Evolutionary conservation across 1,140 invertebrate genomes (phyloP).

Genomic region (Hylaeus anthracinus): DNA sequence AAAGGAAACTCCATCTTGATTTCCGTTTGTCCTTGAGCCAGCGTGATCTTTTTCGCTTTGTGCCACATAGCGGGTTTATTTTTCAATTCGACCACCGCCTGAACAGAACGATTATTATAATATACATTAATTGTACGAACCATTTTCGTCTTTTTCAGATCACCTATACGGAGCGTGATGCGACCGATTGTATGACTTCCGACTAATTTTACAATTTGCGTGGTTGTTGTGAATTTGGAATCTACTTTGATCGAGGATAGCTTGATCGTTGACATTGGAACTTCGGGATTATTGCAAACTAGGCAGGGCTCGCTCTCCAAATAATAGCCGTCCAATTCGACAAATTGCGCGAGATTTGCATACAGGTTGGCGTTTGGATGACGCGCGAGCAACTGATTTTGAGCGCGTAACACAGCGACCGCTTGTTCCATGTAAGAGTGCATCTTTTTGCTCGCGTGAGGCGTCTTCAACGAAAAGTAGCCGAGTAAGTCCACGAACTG

Average conservation of each 20-base stretch:
- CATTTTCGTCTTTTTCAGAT: slow-evolving; percentile 98
- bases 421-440: slow-evolving; percentile 92
- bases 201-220: slow-evolving; percentile 97
- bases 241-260: slow-evolving; percentile 96
- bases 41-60: slow-evolving; percentile 94
- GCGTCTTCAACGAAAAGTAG: slow-evolving; percentile 93
- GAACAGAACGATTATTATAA: slow-evolving; percentile 97
- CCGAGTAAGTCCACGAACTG: slow-evolving; percentile 98
- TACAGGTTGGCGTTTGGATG: slow-evolving; percentile 98
- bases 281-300: slow-evolving; percentile 98
- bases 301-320: slow-evolving; percentile 98
- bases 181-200: slow-evolving; percentile 97
- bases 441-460: slow-evolving; percentile 83
- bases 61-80: slow-evolving; percentile 98
- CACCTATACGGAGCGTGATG: slow-evolving; percentile 95
- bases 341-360: slow-evolving; percentile 93
- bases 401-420: slow-evolving; percentile 90
- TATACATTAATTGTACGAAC: slow-evolving; percentile 97
- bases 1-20: slow-evolving; percentile 97
- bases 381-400: slow-evolving; percentile 92
- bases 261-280: slow-evolving; percentile 95
- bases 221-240: slow-evolving; percentile 98
- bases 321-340: slow-evolving; percentile 98
- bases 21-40: slow-evolving; percentile 96
- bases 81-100: slow-evolving; percentile 98